These are phyloP conservation scores for Rostratula benghalensis DNA, from an alignment of 2,113 vertebrate species.

Conservation along the genomic window DNA sequence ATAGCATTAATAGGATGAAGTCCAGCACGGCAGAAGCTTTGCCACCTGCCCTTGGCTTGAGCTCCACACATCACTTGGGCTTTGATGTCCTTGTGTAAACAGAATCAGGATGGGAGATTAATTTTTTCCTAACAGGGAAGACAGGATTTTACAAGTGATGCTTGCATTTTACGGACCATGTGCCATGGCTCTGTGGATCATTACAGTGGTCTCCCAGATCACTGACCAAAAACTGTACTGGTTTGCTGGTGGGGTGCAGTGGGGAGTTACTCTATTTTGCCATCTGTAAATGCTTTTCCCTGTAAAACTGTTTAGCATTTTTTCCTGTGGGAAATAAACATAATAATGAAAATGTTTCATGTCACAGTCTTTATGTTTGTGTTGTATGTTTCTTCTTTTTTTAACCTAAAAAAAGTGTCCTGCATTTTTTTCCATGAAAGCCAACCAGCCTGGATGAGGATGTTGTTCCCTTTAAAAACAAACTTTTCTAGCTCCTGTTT, in stretches of 20 bases:
- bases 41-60: not conserved
- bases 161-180: not conserved
- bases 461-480: not conserved
- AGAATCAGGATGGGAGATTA: not conserved
- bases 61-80: not conserved
- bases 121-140: not conserved
- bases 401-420: not conserved
- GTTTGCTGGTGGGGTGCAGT: not conserved
- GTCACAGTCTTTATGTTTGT: not conserved
- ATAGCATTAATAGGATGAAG: not conserved
- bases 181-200: not conserved
- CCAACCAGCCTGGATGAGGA: not conserved
- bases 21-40: not conserved
- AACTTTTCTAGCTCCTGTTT: not conserved
- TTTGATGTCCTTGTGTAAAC: not conserved
- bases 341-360: not conserved
- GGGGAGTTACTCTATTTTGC: not conserved
- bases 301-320: not conserved
- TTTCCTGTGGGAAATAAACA: not conserved
- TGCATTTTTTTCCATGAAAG: not conserved
- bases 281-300: not conserved
- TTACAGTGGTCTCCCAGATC: not conserved
- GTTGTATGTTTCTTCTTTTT: not conserved
- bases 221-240: not conserved
- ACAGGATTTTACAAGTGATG: not conserved